Conservation (phyloP, 2,113 vertebrate species). For the Tetraodon nigroviridis region DNA sequence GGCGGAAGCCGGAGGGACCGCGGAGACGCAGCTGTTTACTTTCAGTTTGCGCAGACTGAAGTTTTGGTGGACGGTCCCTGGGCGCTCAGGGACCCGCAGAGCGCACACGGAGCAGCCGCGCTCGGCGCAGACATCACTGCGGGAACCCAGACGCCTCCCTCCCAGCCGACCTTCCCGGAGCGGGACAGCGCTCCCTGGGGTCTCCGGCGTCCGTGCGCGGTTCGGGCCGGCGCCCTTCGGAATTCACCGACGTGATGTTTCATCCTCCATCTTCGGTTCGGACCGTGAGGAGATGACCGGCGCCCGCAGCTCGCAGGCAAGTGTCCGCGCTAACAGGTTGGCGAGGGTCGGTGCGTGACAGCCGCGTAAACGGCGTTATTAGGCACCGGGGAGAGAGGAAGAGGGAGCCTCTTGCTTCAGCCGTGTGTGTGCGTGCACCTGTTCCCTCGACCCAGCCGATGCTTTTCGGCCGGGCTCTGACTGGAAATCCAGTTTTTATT, state of each 20-base stretch:
- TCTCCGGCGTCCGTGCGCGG: background rate
- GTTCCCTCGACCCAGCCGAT: background rate
- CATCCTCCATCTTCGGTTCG: constrained; percentile 36
- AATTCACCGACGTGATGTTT: constrained; percentile 15
- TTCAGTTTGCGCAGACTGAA: constrained; percentile 16
- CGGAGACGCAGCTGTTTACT: background rate
- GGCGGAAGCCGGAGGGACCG: constrained; percentile 12
- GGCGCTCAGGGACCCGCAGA: constrained; percentile 8
- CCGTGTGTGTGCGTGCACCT: too few relatives aligned
- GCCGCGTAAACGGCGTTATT: too few relatives aligned
- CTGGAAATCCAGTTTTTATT: background rate
- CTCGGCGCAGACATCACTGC: constrained; percentile 19
- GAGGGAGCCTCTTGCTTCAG: too few relatives aligned
- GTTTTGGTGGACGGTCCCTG: constrained; percentile 57
- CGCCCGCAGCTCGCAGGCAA: constrained; percentile 38
- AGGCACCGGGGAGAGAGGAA: too few relatives aligned
- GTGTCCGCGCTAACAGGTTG: constrained; percentile 56
- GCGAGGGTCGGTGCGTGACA: background rate
- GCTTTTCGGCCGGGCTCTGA: background rate
- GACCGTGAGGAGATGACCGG: constrained; percentile 50
- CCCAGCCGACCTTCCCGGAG: background rate
- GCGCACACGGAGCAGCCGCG: constrained; percentile 13
- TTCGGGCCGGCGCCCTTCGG: background rate
- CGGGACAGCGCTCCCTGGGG: background rate
- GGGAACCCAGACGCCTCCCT: constrained; percentile 26